Evolutionary conservation across 1,140 invertebrate genomes (phyloP).

Genomic region (Pissodes strobi): DNA sequence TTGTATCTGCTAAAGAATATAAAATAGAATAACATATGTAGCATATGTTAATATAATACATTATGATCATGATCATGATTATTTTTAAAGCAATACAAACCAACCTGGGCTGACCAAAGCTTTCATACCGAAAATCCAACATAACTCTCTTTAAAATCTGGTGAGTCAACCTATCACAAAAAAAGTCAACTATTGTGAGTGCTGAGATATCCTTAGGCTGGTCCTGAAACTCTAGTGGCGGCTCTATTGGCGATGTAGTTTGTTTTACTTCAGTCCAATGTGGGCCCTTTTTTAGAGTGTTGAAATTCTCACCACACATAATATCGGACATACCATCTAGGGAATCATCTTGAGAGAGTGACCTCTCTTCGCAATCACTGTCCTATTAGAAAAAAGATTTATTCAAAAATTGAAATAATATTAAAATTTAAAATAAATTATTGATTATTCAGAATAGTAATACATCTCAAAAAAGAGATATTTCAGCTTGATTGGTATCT

Average conservation of each 20-base stretch:
- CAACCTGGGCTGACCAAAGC: background rate
- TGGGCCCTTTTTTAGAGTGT: conserved; percentile 78
- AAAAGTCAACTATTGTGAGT: conserved; percentile 36
- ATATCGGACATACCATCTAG: conserved; percentile 68
- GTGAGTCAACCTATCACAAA: conserved; percentile 44
- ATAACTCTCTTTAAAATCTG: conserved; percentile 50
- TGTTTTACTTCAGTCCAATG: conserved; percentile 58
- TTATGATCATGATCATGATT: too few relatives aligned
- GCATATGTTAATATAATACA: too few relatives aligned
- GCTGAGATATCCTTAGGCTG: conserved; percentile 42
- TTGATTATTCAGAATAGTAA: too few relatives aligned
- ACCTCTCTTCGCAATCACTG: conserved; percentile 69
- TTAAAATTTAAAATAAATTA: too few relatives aligned
- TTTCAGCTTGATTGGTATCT: too few relatives aligned
- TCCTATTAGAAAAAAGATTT: conserved; percentile 55
- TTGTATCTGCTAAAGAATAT: too few relatives aligned
- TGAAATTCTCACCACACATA: conserved; percentile 79
- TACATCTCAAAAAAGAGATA: too few relatives aligned
- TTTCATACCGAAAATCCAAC: conserved; percentile 35
- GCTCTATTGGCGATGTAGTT: conserved; percentile 69
- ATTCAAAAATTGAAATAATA: too few relatives aligned
- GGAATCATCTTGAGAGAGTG: conserved; percentile 66
- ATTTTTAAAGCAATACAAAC: too few relatives aligned
- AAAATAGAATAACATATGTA: too few relatives aligned
- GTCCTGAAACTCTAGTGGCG: conserved; percentile 80